These are phyloP conservation scores for Nestor notabilis DNA, from an alignment of 2,113 vertebrate genomes.

Conservation along the genomic window DNA sequence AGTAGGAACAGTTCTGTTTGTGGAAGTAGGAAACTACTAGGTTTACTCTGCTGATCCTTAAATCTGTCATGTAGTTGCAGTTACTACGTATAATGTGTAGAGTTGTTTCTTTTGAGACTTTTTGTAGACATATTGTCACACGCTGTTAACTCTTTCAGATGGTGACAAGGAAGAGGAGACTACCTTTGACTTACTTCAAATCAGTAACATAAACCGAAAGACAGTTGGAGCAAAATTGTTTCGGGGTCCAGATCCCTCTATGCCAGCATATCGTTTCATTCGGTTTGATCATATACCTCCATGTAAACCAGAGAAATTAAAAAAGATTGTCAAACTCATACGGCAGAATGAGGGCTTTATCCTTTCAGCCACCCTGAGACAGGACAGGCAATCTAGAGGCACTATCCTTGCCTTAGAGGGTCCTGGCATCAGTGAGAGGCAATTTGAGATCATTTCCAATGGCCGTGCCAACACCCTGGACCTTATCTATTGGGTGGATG, in stretches of 20 bases:
- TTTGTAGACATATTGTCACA: background rate
- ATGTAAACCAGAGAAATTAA: slow-evolving; percentile 77
- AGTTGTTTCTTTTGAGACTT: background rate
- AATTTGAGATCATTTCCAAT: slow-evolving; percentile 94
- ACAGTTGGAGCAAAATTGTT: slow-evolving; percentile 93
- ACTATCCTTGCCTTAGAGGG: slow-evolving; percentile 88
- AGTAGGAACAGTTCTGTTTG: background rate
- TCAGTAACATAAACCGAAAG: slow-evolving; percentile 90
- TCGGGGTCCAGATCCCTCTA: slow-evolving; percentile 83
- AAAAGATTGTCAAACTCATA: slow-evolving; percentile 80
- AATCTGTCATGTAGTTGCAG: background rate
- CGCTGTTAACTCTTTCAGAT: slow-evolving; percentile 73
- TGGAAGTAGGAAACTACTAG: background rate
- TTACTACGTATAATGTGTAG: background rate
- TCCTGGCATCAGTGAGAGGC: slow-evolving; percentile 76
- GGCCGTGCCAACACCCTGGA: slow-evolving; percentile 92
- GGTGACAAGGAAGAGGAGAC: slow-evolving; percentile 82
- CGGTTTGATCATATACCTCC: slow-evolving; percentile 94
- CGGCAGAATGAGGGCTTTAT: slow-evolving; percentile 90
- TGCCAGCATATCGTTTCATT: slow-evolving; percentile 90
- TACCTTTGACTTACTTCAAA: slow-evolving; percentile 88
- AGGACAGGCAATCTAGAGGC: slow-evolving; percentile 88
- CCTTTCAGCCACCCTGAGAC: slow-evolving; percentile 86
- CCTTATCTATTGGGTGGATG: slow-evolving; percentile 88
- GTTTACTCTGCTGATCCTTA: background rate